Percentiles rank a stretch among this genome's conserved stretches.
phyloP scores from a whole-genome alignment of 2,113 vertebrate genomes.

The Addax nasomaculatus region DNA sequence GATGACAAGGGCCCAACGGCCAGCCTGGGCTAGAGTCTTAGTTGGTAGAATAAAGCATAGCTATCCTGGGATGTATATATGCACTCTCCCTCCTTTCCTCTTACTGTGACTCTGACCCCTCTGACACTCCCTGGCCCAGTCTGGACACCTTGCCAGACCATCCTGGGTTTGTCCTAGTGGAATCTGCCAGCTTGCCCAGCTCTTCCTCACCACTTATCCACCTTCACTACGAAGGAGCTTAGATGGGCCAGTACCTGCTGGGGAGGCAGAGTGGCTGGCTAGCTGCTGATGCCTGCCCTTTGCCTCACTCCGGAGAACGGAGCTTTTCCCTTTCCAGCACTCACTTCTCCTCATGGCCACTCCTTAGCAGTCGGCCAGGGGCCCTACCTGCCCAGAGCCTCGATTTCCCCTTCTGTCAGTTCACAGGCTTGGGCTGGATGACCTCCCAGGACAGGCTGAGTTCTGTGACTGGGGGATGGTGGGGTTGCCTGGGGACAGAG shows the following conservation, averaged over 20 bases:
- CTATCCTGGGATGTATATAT: not conserved
- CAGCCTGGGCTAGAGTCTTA: not conserved
- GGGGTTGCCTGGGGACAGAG: constrained; percentile 64
- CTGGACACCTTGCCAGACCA: not conserved
- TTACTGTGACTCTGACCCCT: not conserved
- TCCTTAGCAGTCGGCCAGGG: not conserved
- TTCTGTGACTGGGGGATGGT: constrained; percentile 18
- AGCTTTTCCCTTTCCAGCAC: not conserved
- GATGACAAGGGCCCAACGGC: not conserved
- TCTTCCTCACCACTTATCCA: not conserved
- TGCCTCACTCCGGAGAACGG: not conserved
- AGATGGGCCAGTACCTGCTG: not conserved
- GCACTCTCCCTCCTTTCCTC: not conserved
- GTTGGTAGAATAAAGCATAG: not conserved
- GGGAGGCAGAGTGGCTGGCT: not conserved
- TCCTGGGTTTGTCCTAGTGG: not conserved
- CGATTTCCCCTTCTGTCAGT: not conserved
- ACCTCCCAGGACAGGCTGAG: not conserved
- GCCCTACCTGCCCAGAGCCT: not conserved
- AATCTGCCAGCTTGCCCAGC: not conserved
- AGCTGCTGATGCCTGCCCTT: not conserved
- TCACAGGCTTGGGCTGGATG: not conserved
- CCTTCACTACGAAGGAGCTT: not conserved
- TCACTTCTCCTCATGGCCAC: not conserved
- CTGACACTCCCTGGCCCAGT: not conserved